phyloP scores from a whole-genome alignment of 1,140 invertebrate species.

The Anthonomus grandis region DNA sequence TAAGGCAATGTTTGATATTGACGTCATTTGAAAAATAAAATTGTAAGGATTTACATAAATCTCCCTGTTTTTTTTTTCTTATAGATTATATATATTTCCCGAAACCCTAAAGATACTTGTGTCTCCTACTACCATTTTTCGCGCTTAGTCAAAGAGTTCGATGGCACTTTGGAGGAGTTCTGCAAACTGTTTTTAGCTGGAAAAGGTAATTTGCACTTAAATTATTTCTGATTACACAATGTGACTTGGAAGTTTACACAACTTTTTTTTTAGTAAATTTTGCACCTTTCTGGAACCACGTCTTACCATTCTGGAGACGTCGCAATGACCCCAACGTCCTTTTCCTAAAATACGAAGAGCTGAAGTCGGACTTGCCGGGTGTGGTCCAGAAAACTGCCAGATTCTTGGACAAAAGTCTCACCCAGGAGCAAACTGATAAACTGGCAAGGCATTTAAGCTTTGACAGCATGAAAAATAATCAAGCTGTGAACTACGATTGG shows the following conservation, averaged over 20 bases:
- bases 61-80: constrained; percentile 32
- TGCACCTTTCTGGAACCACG: constrained; percentile 60
- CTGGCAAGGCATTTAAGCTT: constrained; percentile 62
- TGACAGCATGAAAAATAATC: constrained; percentile 65
- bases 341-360: constrained; percentile 64
- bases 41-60: too few species aligned
- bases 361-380: constrained; percentile 60
- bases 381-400: constrained; percentile 56
- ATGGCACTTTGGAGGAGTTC: constrained; percentile 62
- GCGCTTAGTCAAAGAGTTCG: constrained; percentile 57
- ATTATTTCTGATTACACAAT: not conserved
- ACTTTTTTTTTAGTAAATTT: constrained; percentile 51
- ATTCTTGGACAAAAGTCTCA: constrained; percentile 57
- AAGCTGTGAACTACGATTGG: constrained; percentile 63
- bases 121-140: constrained; percentile 76
- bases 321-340: constrained; percentile 56
- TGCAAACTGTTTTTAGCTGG: constrained; percentile 62
- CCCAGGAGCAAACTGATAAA: constrained; percentile 51
- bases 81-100: constrained; percentile 73
- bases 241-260: not conserved
- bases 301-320: constrained; percentile 58
- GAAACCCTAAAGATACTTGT: constrained; percentile 78
- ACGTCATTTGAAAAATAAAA: too few species aligned
- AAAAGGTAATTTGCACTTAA: constrained; percentile 44
- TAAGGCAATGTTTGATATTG: too few species aligned